Evolutionary conservation across 2,113 vertebrate species (phyloP), one percentile per base, ranked within the genome.

Genomic region (Chunga burmeisteri): DNA sequence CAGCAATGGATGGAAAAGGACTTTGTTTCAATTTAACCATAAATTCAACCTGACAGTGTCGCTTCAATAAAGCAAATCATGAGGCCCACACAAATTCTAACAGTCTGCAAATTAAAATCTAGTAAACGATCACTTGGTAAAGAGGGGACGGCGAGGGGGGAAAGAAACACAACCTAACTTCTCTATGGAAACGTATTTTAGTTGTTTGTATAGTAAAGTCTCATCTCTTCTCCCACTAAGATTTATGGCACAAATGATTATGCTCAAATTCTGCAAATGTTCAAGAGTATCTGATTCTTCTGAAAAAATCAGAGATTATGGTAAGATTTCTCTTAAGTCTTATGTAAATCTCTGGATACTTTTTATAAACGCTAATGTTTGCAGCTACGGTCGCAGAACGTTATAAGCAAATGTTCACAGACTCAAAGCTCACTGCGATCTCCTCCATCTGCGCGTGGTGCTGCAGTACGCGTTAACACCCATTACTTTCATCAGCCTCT

Each of bases 401-500:
- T n/a, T 1, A 27, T 34, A 9, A 58, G 62, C 14, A 56, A n/a
- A 66, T 59, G 30, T 29, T 12, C 26, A 16, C 5, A 11, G 42
- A 11, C n/a, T 30, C 82, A 25, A 5, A 47, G 49, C 42, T 38
- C 9, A n/a, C 40, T 8, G 65, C 1, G 6, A 36, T 19, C 42
- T 46, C 72, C 62, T 30, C 42, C 77, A 10, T 2, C 61, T 11
- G 53, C 1, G 0, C 10, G 4, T 1, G 16, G 32, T 1, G 2
- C 50, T 1, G 3, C 72, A 7, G 46, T 16, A 7, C 4, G 46
- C 15, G 38, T 2, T 55, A 66, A 27, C 81, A 10, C 11, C 10
- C 16, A 0, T 30, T 34, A 22, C 20, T 62, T 83, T 50, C 55
- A 82, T 63, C 11, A 61, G 6, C 32, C 16, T 81, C 46, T 30